Evolutionary conservation across 2,113 vertebrate genomes (phyloP).

Genomic region (Trichomycterus rosablanca): DNA sequence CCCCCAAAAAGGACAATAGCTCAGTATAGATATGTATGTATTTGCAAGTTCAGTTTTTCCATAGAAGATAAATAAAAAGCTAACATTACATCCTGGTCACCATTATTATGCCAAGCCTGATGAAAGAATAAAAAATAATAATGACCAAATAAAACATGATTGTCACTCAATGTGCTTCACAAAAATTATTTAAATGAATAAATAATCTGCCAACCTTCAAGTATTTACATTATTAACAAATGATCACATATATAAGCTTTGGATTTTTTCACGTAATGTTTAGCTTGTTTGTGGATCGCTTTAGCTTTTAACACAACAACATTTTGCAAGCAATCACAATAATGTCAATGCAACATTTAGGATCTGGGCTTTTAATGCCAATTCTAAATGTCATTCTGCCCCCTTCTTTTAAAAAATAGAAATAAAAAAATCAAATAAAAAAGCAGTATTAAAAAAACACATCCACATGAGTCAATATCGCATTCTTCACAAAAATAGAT

Average conservation of each 20-base stretch:
- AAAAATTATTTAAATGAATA: conserved; percentile 51
- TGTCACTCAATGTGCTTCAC: conserved; percentile 57
- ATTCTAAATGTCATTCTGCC: conserved; percentile 41
- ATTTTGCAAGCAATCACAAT: conserved; percentile 41
- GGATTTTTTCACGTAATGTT: conserved; percentile 45
- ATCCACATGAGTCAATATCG: conserved; percentile 43
- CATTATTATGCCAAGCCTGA: conserved; percentile 48
- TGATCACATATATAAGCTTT: conserved; percentile 48
- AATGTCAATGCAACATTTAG: conserved; percentile 47
- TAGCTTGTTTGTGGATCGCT: conserved; percentile 39
- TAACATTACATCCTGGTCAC: conserved; percentile 56
- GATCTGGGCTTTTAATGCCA: conserved; percentile 38
- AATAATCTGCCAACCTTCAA: conserved; percentile 51
- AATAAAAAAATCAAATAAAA: conserved; percentile 36
- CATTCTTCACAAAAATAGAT: conserved; percentile 52
- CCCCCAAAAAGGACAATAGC: neutral
- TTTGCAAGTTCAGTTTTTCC: conserved; percentile 48
- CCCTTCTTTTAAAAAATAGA: conserved; percentile 29
- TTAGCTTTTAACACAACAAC: conserved; percentile 39
- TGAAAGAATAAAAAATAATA: conserved; percentile 43
- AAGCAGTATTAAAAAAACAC: conserved; percentile 40
- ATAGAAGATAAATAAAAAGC: conserved; percentile 59
- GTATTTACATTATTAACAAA: conserved; percentile 59
- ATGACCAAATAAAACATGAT: conserved; percentile 56
- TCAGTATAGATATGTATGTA: conserved; percentile 49